Conservation (phyloP, 2,888 invertebrate genomes). For the Coenonympha glycerion region DNA sequence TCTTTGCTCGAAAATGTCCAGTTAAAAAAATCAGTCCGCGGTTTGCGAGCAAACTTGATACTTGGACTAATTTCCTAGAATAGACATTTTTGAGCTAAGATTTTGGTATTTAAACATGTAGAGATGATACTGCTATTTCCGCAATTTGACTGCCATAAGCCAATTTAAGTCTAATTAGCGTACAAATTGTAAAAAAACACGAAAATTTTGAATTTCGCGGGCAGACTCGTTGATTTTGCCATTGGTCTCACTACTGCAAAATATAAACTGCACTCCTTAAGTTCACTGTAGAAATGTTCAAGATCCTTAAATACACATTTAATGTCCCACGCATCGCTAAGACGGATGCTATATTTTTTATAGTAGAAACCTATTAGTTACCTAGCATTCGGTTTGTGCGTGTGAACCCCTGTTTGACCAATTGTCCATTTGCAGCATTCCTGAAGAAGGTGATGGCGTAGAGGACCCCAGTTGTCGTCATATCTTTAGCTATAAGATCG, state of each 20-base stretch:
- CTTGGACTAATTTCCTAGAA: not conserved
- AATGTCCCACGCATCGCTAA: constrained; percentile 7
- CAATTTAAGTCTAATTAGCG: too few relatives aligned
- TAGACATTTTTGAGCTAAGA: too few relatives aligned
- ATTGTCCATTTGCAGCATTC: constrained; percentile 81
- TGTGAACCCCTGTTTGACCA: constrained; percentile 57
- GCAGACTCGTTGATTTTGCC: too few relatives aligned
- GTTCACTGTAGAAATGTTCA: not conserved
- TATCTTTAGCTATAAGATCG: constrained; percentile 77
- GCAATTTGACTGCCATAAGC: too few relatives aligned
- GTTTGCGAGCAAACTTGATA: not conserved
- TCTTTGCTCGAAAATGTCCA: too few relatives aligned
- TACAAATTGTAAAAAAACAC: too few relatives aligned
- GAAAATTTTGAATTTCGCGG: too few relatives aligned
- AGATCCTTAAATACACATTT: not conserved
- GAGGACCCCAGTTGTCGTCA: constrained; percentile 59
- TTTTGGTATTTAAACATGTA: too few relatives aligned
- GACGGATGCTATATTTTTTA: constrained; percentile 16
- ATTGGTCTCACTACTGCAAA: not conserved
- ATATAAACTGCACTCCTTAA: not conserved
- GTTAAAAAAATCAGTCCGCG: not conserved
- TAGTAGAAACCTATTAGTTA: constrained; percentile 10
- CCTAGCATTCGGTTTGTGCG: constrained; percentile 35
- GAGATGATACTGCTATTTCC: too few relatives aligned
- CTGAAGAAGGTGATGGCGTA: constrained; percentile 86